A percentile compares a stretch with the other conserved stretches of the same genome.
Evolutionary conservation across 1,140 invertebrate genomes (phyloP).

Genomic region (Helicoverpa armigera): DNA sequence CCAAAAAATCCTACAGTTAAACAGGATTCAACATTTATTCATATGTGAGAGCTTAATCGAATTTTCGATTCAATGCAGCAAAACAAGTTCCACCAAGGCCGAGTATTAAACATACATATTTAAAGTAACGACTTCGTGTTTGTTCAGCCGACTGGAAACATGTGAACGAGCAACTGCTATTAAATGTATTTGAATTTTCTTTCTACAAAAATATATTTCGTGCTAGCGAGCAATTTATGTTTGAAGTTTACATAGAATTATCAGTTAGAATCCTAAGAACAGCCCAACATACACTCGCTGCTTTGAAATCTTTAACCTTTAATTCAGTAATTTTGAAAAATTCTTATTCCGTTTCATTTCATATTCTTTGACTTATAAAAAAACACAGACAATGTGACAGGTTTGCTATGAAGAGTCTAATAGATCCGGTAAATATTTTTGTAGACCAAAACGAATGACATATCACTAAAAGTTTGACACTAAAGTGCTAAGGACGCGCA

Average conservation of each 20-base stretch:
- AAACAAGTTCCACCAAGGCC: neutral
- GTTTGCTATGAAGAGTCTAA: too few relatives aligned
- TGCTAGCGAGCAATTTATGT: too few relatives aligned
- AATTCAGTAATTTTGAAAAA: too few relatives aligned
- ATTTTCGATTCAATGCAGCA: constrained; percentile 1
- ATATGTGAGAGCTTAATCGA: neutral
- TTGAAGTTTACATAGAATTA: too few relatives aligned
- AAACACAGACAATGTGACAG: neutral
- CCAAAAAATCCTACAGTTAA: neutral
- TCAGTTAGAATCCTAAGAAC: too few relatives aligned
- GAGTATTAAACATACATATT: constrained; percentile 13
- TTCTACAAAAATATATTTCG: neutral
- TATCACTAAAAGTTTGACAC: constrained; percentile 12
- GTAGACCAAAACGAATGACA: neutral
- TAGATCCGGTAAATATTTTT: too few relatives aligned
- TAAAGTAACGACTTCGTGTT: constrained; percentile 3
- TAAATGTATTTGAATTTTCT: neutral
- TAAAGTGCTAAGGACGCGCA: constrained; percentile 1
- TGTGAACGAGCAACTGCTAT: neutral
- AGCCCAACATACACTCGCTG: too few relatives aligned
- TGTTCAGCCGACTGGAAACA: constrained; percentile 12
- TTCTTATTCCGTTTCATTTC: too few relatives aligned
- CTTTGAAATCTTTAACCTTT: too few relatives aligned
- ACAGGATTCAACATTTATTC: neutral
- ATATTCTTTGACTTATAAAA: too few relatives aligned